Conservation (phyloP, 2,888 invertebrate species). For the Hemithea aestivaria region DNA sequence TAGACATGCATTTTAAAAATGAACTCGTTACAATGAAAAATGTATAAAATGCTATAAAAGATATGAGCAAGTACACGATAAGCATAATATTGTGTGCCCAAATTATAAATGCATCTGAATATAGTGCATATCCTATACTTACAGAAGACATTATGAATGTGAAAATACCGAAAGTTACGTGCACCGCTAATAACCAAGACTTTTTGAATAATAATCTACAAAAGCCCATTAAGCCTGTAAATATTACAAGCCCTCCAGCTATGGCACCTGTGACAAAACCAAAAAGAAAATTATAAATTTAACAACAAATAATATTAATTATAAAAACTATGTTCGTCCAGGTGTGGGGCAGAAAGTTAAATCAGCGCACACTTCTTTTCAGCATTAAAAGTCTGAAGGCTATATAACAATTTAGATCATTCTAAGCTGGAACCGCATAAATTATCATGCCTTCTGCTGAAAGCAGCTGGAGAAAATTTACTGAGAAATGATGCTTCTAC, state of each 20-base stretch:
- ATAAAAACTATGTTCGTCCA: too few relatives aligned
- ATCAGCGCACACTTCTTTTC: too few relatives aligned
- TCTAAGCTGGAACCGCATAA: too few relatives aligned
- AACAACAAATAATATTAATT: too few relatives aligned
- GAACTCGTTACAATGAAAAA: conserved; percentile 34
- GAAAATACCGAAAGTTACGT: conserved; percentile 40
- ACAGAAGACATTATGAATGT: conserved; percentile 43
- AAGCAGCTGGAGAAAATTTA: too few relatives aligned
- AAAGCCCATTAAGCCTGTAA: conserved; percentile 32
- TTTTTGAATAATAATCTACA: conserved; percentile 18
- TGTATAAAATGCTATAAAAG: conserved; percentile 40
- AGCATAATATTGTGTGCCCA: conserved; percentile 29
- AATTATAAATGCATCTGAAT: conserved; percentile 28
- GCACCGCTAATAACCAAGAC: conserved; percentile 26
- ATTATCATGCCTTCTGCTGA: too few relatives aligned
- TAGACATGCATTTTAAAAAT: conserved; percentile 40
- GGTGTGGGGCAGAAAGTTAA: too few relatives aligned
- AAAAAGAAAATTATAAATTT: conserved; percentile 17
- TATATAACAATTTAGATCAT: too few relatives aligned
- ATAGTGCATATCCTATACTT: conserved; percentile 36
- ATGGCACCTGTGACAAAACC: conserved; percentile 31
- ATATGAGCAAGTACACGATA: conserved; percentile 30
- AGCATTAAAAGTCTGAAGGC: too few relatives aligned
- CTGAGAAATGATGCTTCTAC: too few relatives aligned
- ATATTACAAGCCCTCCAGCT: conserved; percentile 27